Evolutionary conservation across 1,140 invertebrate genomes (phyloP), one percentile per base, ranked within the genome.

Genomic region (Hylaeus anthracinus): DNA sequence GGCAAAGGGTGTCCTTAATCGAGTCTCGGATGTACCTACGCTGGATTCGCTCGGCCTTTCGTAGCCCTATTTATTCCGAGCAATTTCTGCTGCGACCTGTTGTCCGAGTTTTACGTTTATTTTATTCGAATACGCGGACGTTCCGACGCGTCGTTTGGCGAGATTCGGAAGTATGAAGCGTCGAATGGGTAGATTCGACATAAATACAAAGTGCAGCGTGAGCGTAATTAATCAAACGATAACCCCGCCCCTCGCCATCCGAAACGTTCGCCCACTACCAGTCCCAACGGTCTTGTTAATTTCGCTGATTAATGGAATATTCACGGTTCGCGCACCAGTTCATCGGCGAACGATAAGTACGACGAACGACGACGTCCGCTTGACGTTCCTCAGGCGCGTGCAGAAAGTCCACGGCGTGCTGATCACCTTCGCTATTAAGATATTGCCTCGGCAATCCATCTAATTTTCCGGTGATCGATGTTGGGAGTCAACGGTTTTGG

Each of bases 181-280:
- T 43, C 43, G 56, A n/a, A 8, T 9, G 66, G 6, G 37, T 14
- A 37, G 53, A 0, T 56, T 43, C 43, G 55, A 51, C 55, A 77
- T 77, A 61, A 73, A 79, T 72, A 51, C 61, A 72, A 79, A 79
- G 69, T 72, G 69, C 76, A 56, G n/a, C 70, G 70, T 65, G 70
- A 53, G 61, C 70, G 70, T 73, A 79, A 72, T 79, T 79, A 79
- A 79, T 79, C 77, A 79, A 65, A 48, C 70, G 51, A 72, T 43
- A 65, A 14, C 64, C 1, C n/a, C n/a, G 6, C 9, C 39, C 12
- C 15, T 3, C 41, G 15, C 26, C 37, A 26, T 26, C 26, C 12
- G 14, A 5, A 48, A 48, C 9, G 9, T 51, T 9, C 61, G 39
- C 39, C 12, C 12, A 64, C 37, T 14, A 5, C 1, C 48, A 14